phyloP scores from a whole-genome alignment of 2,113 vertebrate genomes.

The Verasper variegatus region DNA sequence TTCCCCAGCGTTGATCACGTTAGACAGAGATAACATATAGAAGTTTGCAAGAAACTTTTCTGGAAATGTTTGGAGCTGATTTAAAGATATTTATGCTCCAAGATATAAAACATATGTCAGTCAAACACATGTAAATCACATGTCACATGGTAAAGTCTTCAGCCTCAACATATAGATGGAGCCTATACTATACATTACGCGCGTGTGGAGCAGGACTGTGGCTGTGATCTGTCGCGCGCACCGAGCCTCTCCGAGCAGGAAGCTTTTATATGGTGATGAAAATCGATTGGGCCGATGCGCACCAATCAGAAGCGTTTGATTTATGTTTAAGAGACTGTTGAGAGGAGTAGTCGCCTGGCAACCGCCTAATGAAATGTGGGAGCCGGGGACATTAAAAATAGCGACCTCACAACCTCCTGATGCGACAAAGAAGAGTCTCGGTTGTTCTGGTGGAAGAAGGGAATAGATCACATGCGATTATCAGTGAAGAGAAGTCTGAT shows the following conservation, averaged over 20 bases:
- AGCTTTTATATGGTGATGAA: slow-evolving; percentile 73
- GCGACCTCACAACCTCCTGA: slow-evolving; percentile 42
- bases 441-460: neutral
- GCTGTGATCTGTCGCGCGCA: slow-evolving; percentile 35
- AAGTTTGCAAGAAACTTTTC: too few relatives aligned
- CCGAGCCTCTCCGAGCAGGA: slow-evolving; percentile 34
- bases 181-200: too few relatives aligned
- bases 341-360: slow-evolving; percentile 77
- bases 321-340: slow-evolving; percentile 71
- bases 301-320: slow-evolving; percentile 75
- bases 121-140: too few relatives aligned
- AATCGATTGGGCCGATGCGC: slow-evolving; percentile 64
- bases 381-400: slow-evolving; percentile 55
- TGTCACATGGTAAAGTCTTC: too few relatives aligned
- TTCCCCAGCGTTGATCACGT: too few relatives aligned
- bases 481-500: neutral
- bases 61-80: too few relatives aligned
- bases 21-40: too few relatives aligned
- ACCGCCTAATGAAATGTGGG: slow-evolving; percentile 72
- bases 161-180: neutral
- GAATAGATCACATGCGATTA: neutral
- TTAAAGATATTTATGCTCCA: too few relatives aligned
- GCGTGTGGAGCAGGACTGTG: neutral
- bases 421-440: neutral
- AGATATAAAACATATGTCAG: too few relatives aligned